These are phyloP conservation scores for Melipona quadrifasciata DNA, from an alignment of 1,140 invertebrate species.

Conservation along the genomic window DNA sequence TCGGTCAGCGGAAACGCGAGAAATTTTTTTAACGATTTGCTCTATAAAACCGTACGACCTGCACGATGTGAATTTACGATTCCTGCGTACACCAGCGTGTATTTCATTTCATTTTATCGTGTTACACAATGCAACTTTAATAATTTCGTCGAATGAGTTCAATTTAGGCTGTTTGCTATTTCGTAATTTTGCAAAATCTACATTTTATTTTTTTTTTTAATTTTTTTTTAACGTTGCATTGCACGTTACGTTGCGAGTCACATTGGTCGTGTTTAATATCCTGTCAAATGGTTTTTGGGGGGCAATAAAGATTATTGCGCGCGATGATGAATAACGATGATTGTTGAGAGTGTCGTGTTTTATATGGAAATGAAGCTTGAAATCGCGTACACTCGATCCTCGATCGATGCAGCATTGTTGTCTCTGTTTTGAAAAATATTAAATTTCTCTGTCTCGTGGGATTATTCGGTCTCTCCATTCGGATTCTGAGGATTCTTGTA, in stretches of 20 bases:
- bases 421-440: not conserved
- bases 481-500: not conserved
- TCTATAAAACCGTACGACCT: not conserved
- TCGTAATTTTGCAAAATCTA: not conserved
- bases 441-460: not conserved
- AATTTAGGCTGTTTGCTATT: not conserved
- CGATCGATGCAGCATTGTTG: too few relatives aligned
- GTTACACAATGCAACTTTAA: not conserved
- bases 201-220: not conserved
- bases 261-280: not conserved
- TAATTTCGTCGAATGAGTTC: conserved; percentile 3
- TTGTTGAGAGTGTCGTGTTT: not conserved
- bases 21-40: conserved; percentile 34
- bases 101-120: not conserved
- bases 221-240: too few relatives aligned
- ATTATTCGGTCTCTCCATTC: not conserved
- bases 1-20: not conserved
- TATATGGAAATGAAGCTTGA: not conserved
- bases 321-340: not conserved
- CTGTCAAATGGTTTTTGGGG: not conserved
- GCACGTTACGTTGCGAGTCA: not conserved
- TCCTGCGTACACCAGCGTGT: not conserved
- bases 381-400: too few relatives aligned
- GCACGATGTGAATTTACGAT: conserved; percentile 17
- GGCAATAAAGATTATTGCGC: not conserved